phyloP scores from a whole-genome alignment of 2,888 invertebrate species.

The Bombylius major region DNA sequence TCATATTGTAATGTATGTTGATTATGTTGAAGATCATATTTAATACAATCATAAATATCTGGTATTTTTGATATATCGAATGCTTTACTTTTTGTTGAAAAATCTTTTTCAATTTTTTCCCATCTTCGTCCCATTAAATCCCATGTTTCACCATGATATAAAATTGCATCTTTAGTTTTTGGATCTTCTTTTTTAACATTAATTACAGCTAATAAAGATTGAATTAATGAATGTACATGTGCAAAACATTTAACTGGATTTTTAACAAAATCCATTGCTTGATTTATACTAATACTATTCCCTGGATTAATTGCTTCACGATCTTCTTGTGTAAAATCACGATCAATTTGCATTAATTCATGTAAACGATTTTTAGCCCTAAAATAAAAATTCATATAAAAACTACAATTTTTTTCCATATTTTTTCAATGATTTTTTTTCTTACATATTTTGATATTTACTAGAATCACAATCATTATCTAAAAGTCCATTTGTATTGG shows the following conservation, averaged over 20 bases:
- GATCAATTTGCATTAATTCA: conserved; percentile 81
- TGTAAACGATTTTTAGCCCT: conserved; percentile 94
- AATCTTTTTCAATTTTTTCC: conserved; percentile 98
- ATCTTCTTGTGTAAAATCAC: conserved; percentile 75
- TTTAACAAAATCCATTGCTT: conserved; percentile 88
- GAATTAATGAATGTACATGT: conserved; percentile 77
- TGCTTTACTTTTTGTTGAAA: conserved; percentile 79
- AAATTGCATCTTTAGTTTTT: conserved; percentile 82
- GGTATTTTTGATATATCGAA: conserved; percentile 99
- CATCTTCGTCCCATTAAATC: conserved; percentile 94
- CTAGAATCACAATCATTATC: conserved; percentile 98
- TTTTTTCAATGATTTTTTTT: conserved; percentile 2
- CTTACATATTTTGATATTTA: conserved; percentile 87
- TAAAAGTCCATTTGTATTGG: conserved; percentile 93
- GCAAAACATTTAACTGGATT: conserved; percentile 91
- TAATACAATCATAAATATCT: conserved; percentile 98
- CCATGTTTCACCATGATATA: conserved; percentile 99
- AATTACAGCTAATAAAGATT: conserved; percentile 74
- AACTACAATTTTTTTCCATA: background rate
- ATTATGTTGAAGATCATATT: conserved; percentile 97
- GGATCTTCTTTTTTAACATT: conserved; percentile 74
- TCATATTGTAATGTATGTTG: conserved; percentile 89
- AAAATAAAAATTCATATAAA: conserved; percentile 15
- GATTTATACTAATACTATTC: conserved; percentile 76
- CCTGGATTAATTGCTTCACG: conserved; percentile 82